These are phyloP conservation scores for Cottus gobio DNA, from an alignment of 2,113 vertebrate species.

Conservation along the genomic window DNA sequence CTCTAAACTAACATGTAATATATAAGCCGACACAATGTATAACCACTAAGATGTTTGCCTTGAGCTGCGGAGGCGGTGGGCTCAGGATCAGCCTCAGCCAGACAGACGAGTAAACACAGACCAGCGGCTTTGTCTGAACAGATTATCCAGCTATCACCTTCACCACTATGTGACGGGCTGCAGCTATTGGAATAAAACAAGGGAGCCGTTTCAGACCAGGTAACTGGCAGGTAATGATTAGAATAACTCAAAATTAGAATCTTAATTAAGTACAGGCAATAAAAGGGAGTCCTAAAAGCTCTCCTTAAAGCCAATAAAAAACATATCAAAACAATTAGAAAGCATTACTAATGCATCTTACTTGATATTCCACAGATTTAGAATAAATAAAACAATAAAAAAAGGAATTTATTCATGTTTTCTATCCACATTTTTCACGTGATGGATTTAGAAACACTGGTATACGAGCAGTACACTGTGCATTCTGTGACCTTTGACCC, in stretches of 20 bases:
- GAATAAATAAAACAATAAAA: not conserved
- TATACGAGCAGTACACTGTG: not conserved
- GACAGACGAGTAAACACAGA: conserved; percentile 71
- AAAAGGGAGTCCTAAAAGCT: not conserved
- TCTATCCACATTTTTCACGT: not conserved
- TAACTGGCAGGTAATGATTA: not conserved
- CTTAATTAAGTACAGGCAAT: not conserved
- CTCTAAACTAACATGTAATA: not conserved
- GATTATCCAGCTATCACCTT: conserved; percentile 64
- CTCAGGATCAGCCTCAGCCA: conserved; percentile 50
- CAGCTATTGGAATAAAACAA: conserved; percentile 17
- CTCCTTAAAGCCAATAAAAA: not conserved
- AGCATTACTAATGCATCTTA: not conserved
- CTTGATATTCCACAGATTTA: not conserved
- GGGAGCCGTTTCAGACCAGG: not conserved
- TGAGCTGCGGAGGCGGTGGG: conserved; percentile 36
- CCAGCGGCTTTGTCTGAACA: conserved; percentile 63
- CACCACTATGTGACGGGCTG: conserved; percentile 38
- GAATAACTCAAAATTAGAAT: not conserved
- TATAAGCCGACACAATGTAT: not conserved
- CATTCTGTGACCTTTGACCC: conserved; percentile 30
- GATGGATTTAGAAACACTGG: conserved; percentile 2
- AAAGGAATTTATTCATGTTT: not conserved
- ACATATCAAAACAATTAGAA: not conserved
- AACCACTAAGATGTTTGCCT: not conserved